Evolutionary conservation across 2,797 vertebrate genomes (phyloP).

Genomic region (Sebastiscus tertius): DNA sequence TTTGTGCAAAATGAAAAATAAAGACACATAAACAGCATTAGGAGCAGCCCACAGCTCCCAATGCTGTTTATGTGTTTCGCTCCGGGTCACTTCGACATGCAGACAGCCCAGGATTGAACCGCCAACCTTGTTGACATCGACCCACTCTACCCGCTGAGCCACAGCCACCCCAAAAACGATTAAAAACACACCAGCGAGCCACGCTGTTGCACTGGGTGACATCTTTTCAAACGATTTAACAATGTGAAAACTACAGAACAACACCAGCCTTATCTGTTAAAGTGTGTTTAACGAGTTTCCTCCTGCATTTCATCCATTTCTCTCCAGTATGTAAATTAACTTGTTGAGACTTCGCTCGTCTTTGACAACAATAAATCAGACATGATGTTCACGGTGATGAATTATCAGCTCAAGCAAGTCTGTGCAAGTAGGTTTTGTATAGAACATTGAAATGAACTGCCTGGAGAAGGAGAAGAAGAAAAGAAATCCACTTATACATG

Average conservation of each 20-base stretch:
- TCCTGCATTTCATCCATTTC: neutral
- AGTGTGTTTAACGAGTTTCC: neutral
- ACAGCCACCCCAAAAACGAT: neutral
- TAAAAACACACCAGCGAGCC: neutral
- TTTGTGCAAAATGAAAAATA: too few relatives aligned
- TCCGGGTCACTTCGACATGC: neutral
- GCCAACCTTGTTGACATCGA: neutral
- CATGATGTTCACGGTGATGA: neutral
- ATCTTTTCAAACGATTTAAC: neutral
- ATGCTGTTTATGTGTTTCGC: too few relatives aligned
- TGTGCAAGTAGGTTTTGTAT: conserved; percentile 3
- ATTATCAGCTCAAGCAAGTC: conserved; percentile 8
- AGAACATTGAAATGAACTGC: neutral
- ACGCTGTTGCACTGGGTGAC: neutral
- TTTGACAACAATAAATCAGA: neutral
- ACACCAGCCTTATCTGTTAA: neutral
- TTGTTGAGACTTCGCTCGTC: conserved; percentile 5
- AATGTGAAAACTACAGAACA: neutral
- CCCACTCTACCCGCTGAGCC: neutral
- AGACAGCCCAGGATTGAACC: neutral
- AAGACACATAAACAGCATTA: too few relatives aligned
- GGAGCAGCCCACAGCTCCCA: too few relatives aligned
- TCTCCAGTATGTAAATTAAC: neutral
- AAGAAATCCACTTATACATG: neutral
- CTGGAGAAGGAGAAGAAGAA: neutral